Evolutionary conservation across 1,140 invertebrate species (phyloP).

Genomic region (Drepana arcuata): DNA sequence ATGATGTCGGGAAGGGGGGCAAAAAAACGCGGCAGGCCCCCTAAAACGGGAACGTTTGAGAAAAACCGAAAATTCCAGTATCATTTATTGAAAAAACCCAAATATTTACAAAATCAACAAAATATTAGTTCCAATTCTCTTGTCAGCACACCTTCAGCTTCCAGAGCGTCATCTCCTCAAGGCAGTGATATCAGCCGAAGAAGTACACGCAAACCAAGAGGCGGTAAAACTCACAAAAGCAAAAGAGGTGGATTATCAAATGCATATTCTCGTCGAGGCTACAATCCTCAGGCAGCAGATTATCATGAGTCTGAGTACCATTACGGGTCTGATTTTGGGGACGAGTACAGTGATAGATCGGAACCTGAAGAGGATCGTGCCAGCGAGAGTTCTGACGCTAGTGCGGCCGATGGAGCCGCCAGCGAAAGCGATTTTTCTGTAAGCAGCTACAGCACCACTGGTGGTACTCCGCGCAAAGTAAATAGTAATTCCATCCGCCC

Average conservation of each 20-base stretch:
- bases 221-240: constrained; percentile 73
- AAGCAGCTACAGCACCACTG: constrained; percentile 82
- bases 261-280: constrained; percentile 76
- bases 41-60: constrained; percentile 88
- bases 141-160: constrained; percentile 83
- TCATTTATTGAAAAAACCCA: constrained; percentile 92
- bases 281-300: constrained; percentile 81
- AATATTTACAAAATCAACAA: constrained; percentile 80
- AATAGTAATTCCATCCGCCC: constrained; percentile 72
- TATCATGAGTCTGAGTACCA: constrained; percentile 90
- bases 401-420: constrained; percentile 77
- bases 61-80: constrained; percentile 88
- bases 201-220: constrained; percentile 72
- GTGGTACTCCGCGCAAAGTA: constrained; percentile 72
- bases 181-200: constrained; percentile 79
- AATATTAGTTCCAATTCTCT: constrained; percentile 79
- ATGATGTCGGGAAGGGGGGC: constrained; percentile 87
- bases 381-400: constrained; percentile 76
- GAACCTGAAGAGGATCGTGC: constrained; percentile 81
- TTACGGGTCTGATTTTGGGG: constrained; percentile 91
- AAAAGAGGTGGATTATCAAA: constrained; percentile 76
- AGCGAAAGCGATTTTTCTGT: constrained; percentile 89
- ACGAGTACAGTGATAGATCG: constrained; percentile 85
- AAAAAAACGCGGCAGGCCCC: constrained; percentile 89
- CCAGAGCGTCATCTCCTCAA: constrained; percentile 82